Evolutionary conservation across 2,888 invertebrate genomes (phyloP).

Genomic region (Pammene aurita): DNA sequence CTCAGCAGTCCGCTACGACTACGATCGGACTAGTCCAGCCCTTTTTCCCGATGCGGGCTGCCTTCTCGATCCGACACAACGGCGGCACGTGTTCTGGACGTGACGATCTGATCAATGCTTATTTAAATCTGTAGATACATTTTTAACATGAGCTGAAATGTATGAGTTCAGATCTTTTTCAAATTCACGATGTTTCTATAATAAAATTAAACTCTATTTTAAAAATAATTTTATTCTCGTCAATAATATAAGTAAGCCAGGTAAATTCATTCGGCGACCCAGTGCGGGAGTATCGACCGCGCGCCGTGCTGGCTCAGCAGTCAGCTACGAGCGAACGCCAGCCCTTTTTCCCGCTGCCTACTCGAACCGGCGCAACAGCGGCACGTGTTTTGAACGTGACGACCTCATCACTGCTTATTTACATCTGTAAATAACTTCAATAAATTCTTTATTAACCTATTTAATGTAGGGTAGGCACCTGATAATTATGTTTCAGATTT

Average conservation of each 20-base stretch:
- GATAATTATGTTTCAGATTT: no score
- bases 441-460: no score
- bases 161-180: no score
- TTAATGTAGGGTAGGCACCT: no score
- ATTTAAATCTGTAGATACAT: background rate
- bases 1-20: no score
- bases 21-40: no score
- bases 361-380: conserved; percentile 4
- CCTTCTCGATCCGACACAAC: background rate
- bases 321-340: background rate
- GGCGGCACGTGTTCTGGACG: conserved; percentile 22
- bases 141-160: no score
- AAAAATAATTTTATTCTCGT: background rate
- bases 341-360: conserved; percentile 15
- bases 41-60: conserved; percentile 11
- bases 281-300: conserved; percentile 32
- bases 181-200: background rate
- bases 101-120: conserved; percentile 1
- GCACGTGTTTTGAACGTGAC: conserved; percentile 26
- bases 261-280: conserved; percentile 19
- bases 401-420: background rate
- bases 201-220: no score
- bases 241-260: background rate
- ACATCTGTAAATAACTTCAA: background rate
- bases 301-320: conserved; percentile 27